These are phyloP conservation scores for Epirrita christyi DNA, from an alignment of 2,888 invertebrate species.

Conservation along the genomic window DNA sequence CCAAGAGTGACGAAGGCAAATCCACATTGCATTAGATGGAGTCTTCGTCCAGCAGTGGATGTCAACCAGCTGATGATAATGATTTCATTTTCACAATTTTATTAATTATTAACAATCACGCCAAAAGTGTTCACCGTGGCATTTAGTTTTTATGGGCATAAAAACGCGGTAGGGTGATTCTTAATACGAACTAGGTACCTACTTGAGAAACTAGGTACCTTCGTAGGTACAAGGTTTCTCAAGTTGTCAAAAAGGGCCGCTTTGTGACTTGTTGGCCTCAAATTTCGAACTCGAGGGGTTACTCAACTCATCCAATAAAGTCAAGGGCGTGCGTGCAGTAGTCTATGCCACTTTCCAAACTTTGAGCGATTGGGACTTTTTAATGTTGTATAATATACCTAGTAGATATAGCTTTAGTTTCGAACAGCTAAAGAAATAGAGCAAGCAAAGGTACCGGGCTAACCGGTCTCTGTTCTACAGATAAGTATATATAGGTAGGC, in stretches of 20 bases:
- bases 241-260: background rate
- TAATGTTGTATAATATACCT: background rate
- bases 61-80: too few species aligned
- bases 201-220: background rate
- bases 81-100: slow-evolving; percentile 1
- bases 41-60: too few species aligned
- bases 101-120: too few species aligned
- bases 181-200: background rate
- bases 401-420: background rate
- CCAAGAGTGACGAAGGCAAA: too few species aligned
- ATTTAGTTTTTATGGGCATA: slow-evolving; percentile 1
- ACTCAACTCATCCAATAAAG: slow-evolving; percentile 14
- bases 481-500: too few species aligned
- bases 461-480: background rate
- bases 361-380: slow-evolving; percentile 1
- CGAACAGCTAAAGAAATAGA: background rate
- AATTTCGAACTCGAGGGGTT: slow-evolving; percentile 12
- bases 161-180: background rate
- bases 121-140: background rate
- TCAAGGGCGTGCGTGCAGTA: slow-evolving; percentile 15
- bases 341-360: slow-evolving; percentile 8
- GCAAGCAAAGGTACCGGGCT: background rate
- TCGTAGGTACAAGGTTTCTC: background rate
- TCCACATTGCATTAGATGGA: too few species aligned
- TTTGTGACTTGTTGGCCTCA: background rate